phyloP scores from a whole-genome alignment of 2,888 invertebrate genomes.

The Drosophila nr. medialis region DNA sequence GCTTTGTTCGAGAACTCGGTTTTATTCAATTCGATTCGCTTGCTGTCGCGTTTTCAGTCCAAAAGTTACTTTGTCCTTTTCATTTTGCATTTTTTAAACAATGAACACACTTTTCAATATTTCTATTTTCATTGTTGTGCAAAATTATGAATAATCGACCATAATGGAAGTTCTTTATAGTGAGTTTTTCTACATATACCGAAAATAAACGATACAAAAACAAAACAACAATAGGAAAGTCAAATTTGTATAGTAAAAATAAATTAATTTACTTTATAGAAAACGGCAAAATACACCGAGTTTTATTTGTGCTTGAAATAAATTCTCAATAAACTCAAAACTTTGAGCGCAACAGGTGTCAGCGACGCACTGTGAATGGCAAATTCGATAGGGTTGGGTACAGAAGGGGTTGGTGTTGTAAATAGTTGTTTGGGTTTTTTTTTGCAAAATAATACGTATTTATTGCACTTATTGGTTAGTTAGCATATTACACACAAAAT shows the following conservation, averaged over 20 bases:
- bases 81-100: slow-evolving; percentile 55
- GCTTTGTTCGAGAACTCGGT: slow-evolving; percentile 34
- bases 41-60: slow-evolving; percentile 32
- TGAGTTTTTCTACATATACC: slow-evolving; percentile 63
- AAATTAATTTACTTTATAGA: slow-evolving; percentile 76
- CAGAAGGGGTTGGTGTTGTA: not conserved
- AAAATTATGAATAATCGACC: slow-evolving; percentile 48
- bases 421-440: slow-evolving; percentile 1
- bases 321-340: not conserved
- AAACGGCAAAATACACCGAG: slow-evolving; percentile 48
- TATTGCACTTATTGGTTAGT: slow-evolving; percentile 70
- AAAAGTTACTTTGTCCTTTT: slow-evolving; percentile 33
- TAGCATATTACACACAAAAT: slow-evolving; percentile 56
- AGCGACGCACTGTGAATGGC: slow-evolving; percentile 23
- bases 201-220: slow-evolving; percentile 45
- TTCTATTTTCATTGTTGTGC: slow-evolving; percentile 65
- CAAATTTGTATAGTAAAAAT: slow-evolving; percentile 70
- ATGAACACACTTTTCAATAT: slow-evolving; percentile 43
- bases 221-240: slow-evolving; percentile 45
- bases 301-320: slow-evolving; percentile 20
- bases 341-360: slow-evolving; percentile 37
- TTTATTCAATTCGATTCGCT: slow-evolving; percentile 35
- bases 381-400: slow-evolving; percentile 2
- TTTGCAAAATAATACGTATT: slow-evolving; percentile 65
- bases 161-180: slow-evolving; percentile 48